These are phyloP conservation scores for Astreopora myriophthalma DNA, from an alignment of 64 coral and sea anemone species.

Conservation along the genomic window DNA sequence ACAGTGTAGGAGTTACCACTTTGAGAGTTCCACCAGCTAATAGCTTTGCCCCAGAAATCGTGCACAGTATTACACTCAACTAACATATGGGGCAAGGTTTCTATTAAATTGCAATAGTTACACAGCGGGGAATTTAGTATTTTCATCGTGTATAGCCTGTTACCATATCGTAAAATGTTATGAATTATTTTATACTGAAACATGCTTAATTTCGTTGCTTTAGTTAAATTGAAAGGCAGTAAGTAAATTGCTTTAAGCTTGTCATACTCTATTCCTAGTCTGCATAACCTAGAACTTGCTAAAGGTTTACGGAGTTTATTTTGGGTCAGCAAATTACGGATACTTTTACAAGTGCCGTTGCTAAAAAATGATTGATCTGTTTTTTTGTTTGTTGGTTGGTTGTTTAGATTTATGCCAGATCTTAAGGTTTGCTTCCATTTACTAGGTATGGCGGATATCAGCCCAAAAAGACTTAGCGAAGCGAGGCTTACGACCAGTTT, in stretches of 20 bases:
- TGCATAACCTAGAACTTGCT: background rate
- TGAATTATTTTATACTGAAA: constrained; percentile 37
- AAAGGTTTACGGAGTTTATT: background rate
- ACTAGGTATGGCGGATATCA: too few species aligned
- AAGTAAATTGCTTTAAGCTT: background rate
- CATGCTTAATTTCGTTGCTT: constrained; percentile 9
- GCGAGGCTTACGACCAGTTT: too few species aligned
- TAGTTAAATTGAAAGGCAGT: constrained; percentile 19
- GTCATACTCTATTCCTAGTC: background rate
- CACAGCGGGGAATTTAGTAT: background rate
- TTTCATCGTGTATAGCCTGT: constrained; percentile 17
- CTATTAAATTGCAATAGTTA: background rate
- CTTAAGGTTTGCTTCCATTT: background rate
- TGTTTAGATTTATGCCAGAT: background rate
- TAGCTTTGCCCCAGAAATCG: background rate
- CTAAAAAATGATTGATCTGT: background rate
- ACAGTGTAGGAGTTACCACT: too few species aligned
- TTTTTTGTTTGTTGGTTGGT: background rate
- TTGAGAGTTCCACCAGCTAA: too few species aligned
- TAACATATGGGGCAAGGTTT: constrained; percentile 23
- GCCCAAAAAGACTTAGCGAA: too few species aligned
- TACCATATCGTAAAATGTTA: constrained; percentile 20
- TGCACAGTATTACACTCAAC: constrained; percentile 10
- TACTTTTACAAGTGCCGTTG: background rate
- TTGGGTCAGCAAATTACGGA: background rate